Evolutionary conservation across 1,140 invertebrate genomes (phyloP), one percentile per base, ranked within the genome.

Genomic region (Octopus sinensis): DNA sequence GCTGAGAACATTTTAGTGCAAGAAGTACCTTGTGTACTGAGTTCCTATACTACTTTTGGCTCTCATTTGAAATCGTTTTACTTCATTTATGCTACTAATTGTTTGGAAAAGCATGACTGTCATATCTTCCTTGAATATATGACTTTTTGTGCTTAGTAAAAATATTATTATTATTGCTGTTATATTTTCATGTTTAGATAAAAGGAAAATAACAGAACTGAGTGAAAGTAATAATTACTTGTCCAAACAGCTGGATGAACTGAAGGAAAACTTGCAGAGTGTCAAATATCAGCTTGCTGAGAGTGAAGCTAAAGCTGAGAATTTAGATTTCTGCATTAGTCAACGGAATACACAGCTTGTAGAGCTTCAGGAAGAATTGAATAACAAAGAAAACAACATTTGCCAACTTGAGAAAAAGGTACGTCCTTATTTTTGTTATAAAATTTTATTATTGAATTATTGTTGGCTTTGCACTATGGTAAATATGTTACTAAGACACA

Each of bases 301-400:
- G 9, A 83, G 83, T 54, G 88, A 89, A n/a, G 79, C 84, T 4
- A 84, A 87, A 76, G 85, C 85, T 62, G 73, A 81, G 12, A 84
- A 85, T 0, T 78, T 88, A 78, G 88, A 89, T 53, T 81, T 85
- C 3, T 81, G 88, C 6, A 86, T 89, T 3, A 86, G 84, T 51
- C 88, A 90, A 81, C 82, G 87, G 4, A 89, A 88, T 76, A 79
- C 83, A 54, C 88, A 90, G 82, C 83, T 89, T 54, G 85, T 87
- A 51, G 87, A 89, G 62, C 82, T 90, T 1, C 88, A 90, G 83
- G 86, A 88, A 82, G 87, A 90, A 43, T 81, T 87, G 53, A 87
- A 85, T 80, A 79, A 85, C 4, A 89, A 87, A 62, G 84, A 83
- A 80, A 78, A 83, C 5, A 83, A 85, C n/a, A 83, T 88, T n/a